phyloP scores from a whole-genome alignment of 2,888 invertebrate species.

The Dusona sp. region DNA sequence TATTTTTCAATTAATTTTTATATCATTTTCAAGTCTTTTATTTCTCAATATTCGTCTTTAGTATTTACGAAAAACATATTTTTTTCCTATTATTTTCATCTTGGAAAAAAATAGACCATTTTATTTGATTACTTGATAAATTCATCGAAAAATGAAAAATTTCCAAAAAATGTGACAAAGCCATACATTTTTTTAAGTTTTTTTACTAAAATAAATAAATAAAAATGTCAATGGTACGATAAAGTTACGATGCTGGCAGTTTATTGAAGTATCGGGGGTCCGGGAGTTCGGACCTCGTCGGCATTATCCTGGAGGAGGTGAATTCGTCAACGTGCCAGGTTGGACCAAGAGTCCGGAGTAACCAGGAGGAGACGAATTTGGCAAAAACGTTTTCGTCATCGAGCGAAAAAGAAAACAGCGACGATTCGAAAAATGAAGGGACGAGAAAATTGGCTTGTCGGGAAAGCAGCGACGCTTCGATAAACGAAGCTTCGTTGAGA shows the following conservation, averaged over 20 bases:
- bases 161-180: slow-evolving; percentile 13
- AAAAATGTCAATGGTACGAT: background rate
- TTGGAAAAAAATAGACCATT: background rate
- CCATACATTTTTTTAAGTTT: background rate
- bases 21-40: background rate
- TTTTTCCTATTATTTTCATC: background rate
- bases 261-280: slow-evolving; percentile 52
- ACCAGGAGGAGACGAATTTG: slow-evolving; percentile 21
- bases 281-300: slow-evolving; percentile 66
- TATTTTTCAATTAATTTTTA: background rate
- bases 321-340: slow-evolving; percentile 8
- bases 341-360: slow-evolving; percentile 61
- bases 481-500: slow-evolving; percentile 64
- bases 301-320: slow-evolving; percentile 68
- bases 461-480: slow-evolving; percentile 56
- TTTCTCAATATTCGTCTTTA: background rate
- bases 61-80: background rate
- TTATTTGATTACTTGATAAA: background rate
- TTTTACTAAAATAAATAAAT: background rate
- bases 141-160: background rate
- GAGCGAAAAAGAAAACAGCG: background rate
- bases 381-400: background rate
- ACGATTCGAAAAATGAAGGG: background rate
- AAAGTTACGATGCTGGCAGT: slow-evolving; percentile 56
- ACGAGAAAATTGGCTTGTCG: slow-evolving; percentile 47